Base-by-base conservation (phyloP, 2,888 invertebrate species). In the Neuroscelio doddi region DNA sequence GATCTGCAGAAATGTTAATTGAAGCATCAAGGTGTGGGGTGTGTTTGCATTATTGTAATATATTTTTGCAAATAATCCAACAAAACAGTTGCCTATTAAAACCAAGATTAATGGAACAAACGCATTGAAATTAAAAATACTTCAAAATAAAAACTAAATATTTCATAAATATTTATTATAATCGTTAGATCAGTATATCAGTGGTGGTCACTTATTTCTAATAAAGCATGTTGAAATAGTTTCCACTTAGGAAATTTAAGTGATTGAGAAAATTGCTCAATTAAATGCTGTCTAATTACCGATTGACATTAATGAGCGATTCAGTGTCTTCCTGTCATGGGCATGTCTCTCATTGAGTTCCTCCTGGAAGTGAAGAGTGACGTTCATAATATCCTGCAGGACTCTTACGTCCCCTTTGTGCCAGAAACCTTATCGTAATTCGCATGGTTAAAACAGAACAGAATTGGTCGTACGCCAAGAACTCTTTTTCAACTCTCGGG, bases 401-500 rank as follows among this genome's bases (percentile, higher is more conserved):
- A 77, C 74, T 67, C 72, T 72, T 58, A 52, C 72, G 68, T 69
- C 45, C 58, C 52, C 50, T 69, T 68, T 53, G 70, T 73, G 76
- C 72, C 76, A 77, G 75, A 76, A 75, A 73, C 68, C 72, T 78
- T 78, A 79, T 80, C 79, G 74, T 74, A 72, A 51, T 41, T 76
- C 71, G 72, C 68, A 62, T 68, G 64, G 65, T 64, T 58, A 42
- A 68, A 69, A 70, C 69, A 68, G 58, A 73, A 70, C 74, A 68
- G 69, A 68, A 78, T 80, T 80, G 80, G 80, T 78, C 72, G 55
- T 38, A 70, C 69, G 80, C 80, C 80, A 80, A 80, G 74, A 78
- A 71, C 64, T 65, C 70, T 73, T 72, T 52, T 67, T 68, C 41
- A 57, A 68, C 64, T 64, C 55, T 41, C 32, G 39, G 55, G 51